phyloP scores from a whole-genome alignment of 2,797 vertebrate species.

The Lates japonicus region DNA sequence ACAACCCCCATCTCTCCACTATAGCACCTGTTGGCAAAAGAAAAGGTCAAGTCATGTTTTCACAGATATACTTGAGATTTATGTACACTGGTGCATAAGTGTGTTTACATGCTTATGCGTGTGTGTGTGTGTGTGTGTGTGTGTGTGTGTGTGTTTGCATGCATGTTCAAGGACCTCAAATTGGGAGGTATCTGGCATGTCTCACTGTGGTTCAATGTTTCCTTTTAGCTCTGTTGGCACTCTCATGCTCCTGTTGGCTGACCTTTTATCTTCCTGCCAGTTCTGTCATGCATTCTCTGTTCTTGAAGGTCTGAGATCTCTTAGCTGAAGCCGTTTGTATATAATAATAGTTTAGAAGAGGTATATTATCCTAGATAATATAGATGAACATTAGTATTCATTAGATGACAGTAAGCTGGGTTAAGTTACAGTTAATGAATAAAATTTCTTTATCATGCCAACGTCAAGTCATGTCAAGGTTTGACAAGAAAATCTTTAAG shows the following conservation, averaged over 20 bases:
- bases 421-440: too few relatives aligned
- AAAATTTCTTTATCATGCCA: too few relatives aligned
- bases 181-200: conserved; percentile 76
- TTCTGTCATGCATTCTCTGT: conserved; percentile 66
- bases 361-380: not conserved
- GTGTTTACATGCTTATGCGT: conserved; percentile 4
- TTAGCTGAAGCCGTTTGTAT: conserved; percentile 1
- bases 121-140: conserved; percentile 30
- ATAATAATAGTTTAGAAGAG: conserved; percentile 11
- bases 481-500: too few relatives aligned
- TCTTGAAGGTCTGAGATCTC: conserved; percentile 66
- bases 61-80: conserved; percentile 57
- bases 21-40: conserved; percentile 37
- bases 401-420: too few relatives aligned
- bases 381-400: too few relatives aligned
- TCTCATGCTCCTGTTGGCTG: conserved; percentile 75
- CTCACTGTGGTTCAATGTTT: conserved; percentile 79
- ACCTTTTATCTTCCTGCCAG: conserved; percentile 79
- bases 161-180: conserved; percentile 39
- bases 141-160: conserved; percentile 43
- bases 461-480: too few relatives aligned
- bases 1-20: conserved; percentile 28
- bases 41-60: conserved; percentile 65
- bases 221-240: conserved; percentile 71
- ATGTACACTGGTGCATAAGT: conserved; percentile 27